Conservation (phyloP, 2,888 invertebrate genomes). For the Mechanitis mazaeus region DNA sequence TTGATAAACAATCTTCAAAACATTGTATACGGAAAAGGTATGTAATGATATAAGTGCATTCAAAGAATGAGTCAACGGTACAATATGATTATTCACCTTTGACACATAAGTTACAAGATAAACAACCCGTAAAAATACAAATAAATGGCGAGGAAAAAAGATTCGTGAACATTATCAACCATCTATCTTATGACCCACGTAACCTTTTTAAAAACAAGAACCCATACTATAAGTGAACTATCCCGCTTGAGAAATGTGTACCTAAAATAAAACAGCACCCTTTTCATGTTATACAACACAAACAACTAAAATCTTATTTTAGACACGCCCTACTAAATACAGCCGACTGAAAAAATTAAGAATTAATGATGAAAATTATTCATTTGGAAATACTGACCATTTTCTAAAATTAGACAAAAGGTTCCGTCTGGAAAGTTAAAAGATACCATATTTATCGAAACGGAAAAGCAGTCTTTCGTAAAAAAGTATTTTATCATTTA, state of each 20-base stretch:
- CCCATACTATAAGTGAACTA: conserved; percentile 18
- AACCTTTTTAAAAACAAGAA: conserved; percentile 16
- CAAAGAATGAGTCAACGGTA: too few relatives aligned
- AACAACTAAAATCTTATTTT: conserved; percentile 18
- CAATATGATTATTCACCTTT: too few relatives aligned
- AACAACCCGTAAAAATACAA: too few relatives aligned
- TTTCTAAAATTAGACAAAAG: conserved; percentile 13
- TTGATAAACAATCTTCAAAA: too few relatives aligned
- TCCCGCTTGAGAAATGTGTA: conserved; percentile 25
- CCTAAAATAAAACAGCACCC: conserved; percentile 19
- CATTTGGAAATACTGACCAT: conserved; percentile 10
- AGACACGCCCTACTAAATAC: conserved; percentile 16
- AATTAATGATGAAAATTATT: conserved; percentile 15
- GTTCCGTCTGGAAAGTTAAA: conserved; percentile 15
- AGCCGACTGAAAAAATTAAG: conserved; percentile 11
- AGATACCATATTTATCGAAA: conserved; percentile 20
- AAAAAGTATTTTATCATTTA: conserved; percentile 18
- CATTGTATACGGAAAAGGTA: too few relatives aligned
- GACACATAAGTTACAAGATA: too few relatives aligned
- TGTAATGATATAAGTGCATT: too few relatives aligned
- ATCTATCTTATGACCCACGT: conserved; percentile 18
- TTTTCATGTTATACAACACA: conserved; percentile 20
- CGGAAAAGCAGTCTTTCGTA: too few relatives aligned
- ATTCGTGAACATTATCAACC: conserved; percentile 11
- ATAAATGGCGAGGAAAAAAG: too few relatives aligned